Evolutionary conservation across 2,113 vertebrate species (phyloP).

Genomic region (Otocyon megalotis): DNA sequence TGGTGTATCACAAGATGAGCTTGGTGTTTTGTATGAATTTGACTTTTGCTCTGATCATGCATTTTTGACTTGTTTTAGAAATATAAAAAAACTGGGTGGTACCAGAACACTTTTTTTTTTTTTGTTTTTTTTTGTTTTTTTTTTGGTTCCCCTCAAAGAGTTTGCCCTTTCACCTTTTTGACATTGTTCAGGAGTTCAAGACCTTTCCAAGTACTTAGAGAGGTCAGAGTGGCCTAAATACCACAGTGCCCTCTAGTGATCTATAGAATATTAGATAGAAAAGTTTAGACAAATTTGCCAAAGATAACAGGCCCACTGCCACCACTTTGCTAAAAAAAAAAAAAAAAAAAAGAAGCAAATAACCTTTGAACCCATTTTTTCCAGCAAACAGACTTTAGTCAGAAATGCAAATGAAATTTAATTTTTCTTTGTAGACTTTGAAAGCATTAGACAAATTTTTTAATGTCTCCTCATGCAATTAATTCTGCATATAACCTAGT

Average conservation of each 20-base stretch:
- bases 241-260: slow-evolving; percentile 96
- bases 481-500: neutral
- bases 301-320: neutral
- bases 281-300: slow-evolving; percentile 70
- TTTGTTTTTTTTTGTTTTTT: neutral
- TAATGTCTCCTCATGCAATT: neutral
- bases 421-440: neutral
- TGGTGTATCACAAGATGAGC: neutral
- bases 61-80: neutral
- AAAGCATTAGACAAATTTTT: neutral
- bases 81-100: neutral
- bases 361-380: neutral
- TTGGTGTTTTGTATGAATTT: neutral
- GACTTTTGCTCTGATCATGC: neutral
- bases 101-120: neutral
- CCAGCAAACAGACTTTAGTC: slow-evolving; percentile 12
- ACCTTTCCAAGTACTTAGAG: slow-evolving; percentile 76
- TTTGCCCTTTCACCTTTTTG: slow-evolving; percentile 49
- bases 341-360: neutral
- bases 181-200: slow-evolving; percentile 71
- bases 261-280: slow-evolving; percentile 63
- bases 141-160: neutral
- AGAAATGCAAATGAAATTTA: neutral
- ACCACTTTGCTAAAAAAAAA: neutral
- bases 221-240: slow-evolving; percentile 90